Percentiles rank a stretch among this genome's conserved stretches.
phyloP scores from a whole-genome alignment of 2,888 invertebrate genomes.

The Nemurella pictetii region DNA sequence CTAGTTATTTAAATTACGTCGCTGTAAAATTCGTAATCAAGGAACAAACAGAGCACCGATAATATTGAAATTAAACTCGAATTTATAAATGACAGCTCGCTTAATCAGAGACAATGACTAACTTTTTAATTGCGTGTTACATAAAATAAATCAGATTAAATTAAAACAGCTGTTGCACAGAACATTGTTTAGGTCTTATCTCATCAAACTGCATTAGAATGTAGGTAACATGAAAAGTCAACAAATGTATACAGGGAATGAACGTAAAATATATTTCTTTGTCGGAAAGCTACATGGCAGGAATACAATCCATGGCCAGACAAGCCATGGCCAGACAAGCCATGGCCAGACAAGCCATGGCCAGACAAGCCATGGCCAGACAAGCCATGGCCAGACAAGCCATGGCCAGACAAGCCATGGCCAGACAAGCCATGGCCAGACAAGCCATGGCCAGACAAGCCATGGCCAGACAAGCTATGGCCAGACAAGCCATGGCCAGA shows the following conservation, averaged over 20 bases:
- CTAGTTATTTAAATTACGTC: too few species aligned
- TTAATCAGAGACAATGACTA: background rate
- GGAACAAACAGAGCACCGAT: background rate
- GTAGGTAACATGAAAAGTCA: background rate
- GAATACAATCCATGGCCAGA: background rate
- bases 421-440: too few species aligned
- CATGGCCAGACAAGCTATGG: too few species aligned
- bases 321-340: too few species aligned
- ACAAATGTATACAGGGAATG: background rate
- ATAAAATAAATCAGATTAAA: background rate
- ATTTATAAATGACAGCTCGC: background rate
- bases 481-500: too few species aligned
- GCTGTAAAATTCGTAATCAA: too few species aligned
- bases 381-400: too few species aligned
- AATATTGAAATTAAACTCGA: background rate
- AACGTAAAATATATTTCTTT: background rate
- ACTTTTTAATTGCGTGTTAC: slow-evolving; percentile 5
- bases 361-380: too few species aligned
- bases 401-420: too few species aligned
- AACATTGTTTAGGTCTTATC: background rate
- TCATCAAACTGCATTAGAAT: background rate
- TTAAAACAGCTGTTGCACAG: background rate
- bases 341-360: too few species aligned
- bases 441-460: too few species aligned
- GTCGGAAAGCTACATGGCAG: background rate